phyloP scores from a whole-genome alignment of 2,888 invertebrate species.

The Hetaerina titia region DNA sequence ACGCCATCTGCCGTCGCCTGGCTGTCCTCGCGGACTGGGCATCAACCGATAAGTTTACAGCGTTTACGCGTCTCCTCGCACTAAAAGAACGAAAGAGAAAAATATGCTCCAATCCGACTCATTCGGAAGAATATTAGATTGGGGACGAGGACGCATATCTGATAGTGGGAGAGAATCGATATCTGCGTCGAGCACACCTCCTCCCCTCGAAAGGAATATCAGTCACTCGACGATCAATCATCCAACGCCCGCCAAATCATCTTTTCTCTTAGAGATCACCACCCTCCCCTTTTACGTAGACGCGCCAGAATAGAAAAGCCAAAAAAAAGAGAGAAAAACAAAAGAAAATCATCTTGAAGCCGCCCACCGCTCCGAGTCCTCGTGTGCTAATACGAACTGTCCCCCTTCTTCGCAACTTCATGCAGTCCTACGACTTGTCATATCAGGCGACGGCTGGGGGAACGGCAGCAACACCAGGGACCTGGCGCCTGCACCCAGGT shows the following conservation, averaged over 20 bases:
- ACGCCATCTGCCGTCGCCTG: not conserved
- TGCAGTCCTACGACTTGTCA: constrained; percentile 47
- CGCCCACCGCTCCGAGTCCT: constrained; percentile 74
- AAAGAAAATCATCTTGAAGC: constrained; percentile 74
- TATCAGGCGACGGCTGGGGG: constrained; percentile 68
- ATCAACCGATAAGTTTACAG: not conserved
- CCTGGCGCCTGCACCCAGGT: constrained; percentile 87
- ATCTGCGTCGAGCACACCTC: not conserved
- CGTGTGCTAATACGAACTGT: constrained; percentile 29
- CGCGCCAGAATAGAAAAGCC: constrained; percentile 7
- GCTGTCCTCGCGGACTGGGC: not conserved
- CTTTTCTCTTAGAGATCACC: constrained; percentile 6
- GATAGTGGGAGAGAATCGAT: not conserved
- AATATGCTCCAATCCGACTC: not conserved
- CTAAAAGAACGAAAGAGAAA: not conserved
- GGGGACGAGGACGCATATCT: not conserved
- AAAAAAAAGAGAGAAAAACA: not conserved
- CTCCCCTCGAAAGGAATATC: not conserved
- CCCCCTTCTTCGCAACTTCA: constrained; percentile 54
- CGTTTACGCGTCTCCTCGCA: not conserved
- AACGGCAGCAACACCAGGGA: constrained; percentile 80
- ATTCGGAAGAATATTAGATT: not conserved
- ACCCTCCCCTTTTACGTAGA: not conserved
- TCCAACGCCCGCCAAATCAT: constrained; percentile 20
- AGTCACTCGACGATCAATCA: not conserved